A percentile compares a stretch with the other conserved stretches of the same genome.
Evolutionary conservation across 1,140 invertebrate species (phyloP).

Genomic region (Lutraria rhynchaena): DNA sequence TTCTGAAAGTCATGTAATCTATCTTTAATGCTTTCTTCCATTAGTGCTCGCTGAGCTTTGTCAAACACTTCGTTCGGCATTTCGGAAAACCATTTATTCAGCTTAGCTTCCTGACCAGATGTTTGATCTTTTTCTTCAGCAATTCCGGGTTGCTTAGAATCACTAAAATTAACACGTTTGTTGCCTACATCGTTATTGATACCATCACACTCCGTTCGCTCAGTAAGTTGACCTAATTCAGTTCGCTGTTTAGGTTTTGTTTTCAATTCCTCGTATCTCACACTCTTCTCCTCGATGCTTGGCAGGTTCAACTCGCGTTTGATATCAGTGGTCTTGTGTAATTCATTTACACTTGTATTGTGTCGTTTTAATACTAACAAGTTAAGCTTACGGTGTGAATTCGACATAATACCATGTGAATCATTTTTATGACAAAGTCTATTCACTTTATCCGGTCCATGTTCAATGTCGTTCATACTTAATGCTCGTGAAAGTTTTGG

Average conservation of each 20-base stretch:
- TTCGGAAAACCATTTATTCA: slow-evolving; percentile 57
- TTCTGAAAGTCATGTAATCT: slow-evolving; percentile 33
- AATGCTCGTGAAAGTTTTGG: slow-evolving; percentile 40
- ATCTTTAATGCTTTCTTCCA: slow-evolving; percentile 55
- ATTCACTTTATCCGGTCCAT: neutral
- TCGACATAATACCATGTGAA: neutral
- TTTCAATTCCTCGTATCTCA: neutral
- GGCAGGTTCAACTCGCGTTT: slow-evolving; percentile 19
- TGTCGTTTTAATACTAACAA: slow-evolving; percentile 34
- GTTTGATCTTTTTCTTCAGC: neutral
- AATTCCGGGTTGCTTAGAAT: neutral
- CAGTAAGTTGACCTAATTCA: neutral
- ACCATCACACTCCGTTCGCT: neutral
- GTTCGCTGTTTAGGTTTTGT: neutral
- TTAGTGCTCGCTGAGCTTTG: slow-evolving; percentile 52
- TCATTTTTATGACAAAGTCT: neutral
- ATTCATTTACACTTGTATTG: slow-evolving; percentile 24
- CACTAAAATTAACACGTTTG: neutral
- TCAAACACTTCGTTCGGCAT: slow-evolving; percentile 57
- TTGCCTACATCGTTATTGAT: neutral
- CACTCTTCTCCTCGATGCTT: neutral
- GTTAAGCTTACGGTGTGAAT: slow-evolving; percentile 8
- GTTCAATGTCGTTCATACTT: slow-evolving; percentile 51
- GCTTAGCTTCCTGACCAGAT: slow-evolving; percentile 30
- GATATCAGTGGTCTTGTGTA: neutral